Conservation (phyloP, 2,797 vertebrate genomes). For the Parauchenoglanis ngamensis region DNA sequence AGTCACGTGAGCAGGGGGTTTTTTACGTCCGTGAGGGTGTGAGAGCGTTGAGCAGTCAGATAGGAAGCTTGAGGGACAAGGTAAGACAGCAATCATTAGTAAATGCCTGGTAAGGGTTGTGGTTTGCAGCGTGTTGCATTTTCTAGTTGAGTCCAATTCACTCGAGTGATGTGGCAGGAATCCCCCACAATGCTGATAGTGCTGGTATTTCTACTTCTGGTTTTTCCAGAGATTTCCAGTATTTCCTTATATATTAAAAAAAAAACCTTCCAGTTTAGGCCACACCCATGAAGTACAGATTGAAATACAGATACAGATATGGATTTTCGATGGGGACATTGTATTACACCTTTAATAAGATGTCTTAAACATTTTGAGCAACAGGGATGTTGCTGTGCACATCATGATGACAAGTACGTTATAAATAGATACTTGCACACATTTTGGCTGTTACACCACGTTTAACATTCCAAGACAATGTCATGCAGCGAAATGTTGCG, state of each 20-base stretch:
- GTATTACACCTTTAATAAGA: not conserved
- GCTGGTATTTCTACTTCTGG: not conserved
- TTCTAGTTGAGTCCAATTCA: not conserved
- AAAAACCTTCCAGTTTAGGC: not conserved
- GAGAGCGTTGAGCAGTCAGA: not conserved
- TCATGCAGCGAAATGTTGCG: not conserved
- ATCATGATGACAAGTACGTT: not conserved
- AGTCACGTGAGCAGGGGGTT: not conserved
- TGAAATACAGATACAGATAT: not conserved
- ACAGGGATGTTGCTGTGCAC: not conserved
- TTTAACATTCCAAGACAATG: not conserved
- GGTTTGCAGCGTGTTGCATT: not conserved
- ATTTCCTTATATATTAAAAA: not conserved
- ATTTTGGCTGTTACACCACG: not conserved
- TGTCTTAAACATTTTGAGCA: not conserved
- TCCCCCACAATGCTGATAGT: not conserved
- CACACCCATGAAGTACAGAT: not conserved
- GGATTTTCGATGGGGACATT: not conserved
- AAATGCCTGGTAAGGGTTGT: not conserved
- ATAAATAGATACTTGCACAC: slow-evolving; percentile 24
- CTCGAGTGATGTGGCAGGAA: not conserved
- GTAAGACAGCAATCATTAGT: not conserved
- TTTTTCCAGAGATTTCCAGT: not conserved
- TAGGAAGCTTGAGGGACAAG: not conserved
- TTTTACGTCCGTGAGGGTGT: not conserved